Base-by-base conservation (phyloP, 2,797 vertebrate genomes). In the Synaphobranchus kaupii region DNA sequence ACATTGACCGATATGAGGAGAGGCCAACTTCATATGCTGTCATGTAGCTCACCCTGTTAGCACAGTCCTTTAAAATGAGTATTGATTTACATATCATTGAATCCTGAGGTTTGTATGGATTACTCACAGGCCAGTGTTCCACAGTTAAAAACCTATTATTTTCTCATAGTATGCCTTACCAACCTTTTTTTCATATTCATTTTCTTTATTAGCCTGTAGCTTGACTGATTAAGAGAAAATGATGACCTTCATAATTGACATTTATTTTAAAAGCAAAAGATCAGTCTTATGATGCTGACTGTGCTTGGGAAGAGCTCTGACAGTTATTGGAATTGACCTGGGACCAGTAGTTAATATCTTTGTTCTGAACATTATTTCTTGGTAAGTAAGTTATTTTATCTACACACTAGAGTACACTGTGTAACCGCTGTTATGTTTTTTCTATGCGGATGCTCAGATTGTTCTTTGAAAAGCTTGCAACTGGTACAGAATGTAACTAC, bases 1-100 rank as follows among this genome's bases (percentile, higher is more conserved):
- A 68, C 63, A 68, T 68, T 68, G 63, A 68, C 63, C 63, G n/a
- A 28, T 9, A n/a, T 68, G 63, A 68, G 63, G 63, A 68, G 63
- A n/a, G 63, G 63, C 63, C n/a, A 12, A 68, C 63, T 68, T 28
- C 25, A 28, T 8, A n/a, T 68, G n/a, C 15, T 68, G 63, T 68
- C 6, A 68, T 68, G 6, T 28, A 68, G n/a, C n/a, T n/a, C 8
- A 68, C 10, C 63, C 25, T 68, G 10, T n/a, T 28, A 68, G 63
- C 63, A 68, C 63, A 68, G 63, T 68, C 63, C 63, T 28, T n/a
- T 68, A 6, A 28, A 68, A 68, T 9, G 63, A 1, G 1, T 28
- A 68, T 68, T 68, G 63, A 68, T 58, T 22, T 15, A 52, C 50
- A 39, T 39, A 39, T 39, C 39, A 39, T 39, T 39, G 39, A 58